Percentiles rank a stretch among this genome's conserved stretches.
Conservation (phyloP, 2,888 invertebrate genomes). For the Magallana nippona region DNA sequence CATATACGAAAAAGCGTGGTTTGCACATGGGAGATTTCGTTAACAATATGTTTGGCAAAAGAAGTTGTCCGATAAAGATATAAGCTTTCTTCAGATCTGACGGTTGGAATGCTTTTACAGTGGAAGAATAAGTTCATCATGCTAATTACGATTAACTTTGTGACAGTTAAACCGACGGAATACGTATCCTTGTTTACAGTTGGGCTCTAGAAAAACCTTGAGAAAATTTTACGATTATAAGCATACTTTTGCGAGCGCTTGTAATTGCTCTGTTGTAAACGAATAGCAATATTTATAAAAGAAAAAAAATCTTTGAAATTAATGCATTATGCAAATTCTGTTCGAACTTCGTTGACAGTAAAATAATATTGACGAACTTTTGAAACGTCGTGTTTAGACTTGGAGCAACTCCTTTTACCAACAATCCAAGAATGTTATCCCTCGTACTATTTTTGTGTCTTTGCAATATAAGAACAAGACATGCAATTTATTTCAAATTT, state of each 20-base stretch:
- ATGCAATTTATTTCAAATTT: no score
- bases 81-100: conserved; percentile 17
- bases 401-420: no score
- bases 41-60: conserved; percentile 30
- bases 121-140: conserved; percentile 24
- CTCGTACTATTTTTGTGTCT: no score
- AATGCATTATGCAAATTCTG: no score
- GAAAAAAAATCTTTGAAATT: no score
- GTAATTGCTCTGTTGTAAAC: no score
- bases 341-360: no score
- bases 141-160: conserved; percentile 25
- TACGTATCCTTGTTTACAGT: not conserved
- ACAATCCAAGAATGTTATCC: no score
- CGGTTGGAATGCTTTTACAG: conserved; percentile 2
- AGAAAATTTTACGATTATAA: not conserved
- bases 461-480: no score
- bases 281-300: no score
- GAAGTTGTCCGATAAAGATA: conserved; percentile 13
- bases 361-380: no score
- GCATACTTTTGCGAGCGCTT: not conserved
- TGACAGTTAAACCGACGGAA: not conserved
- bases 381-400: no score
- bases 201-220: conserved; percentile 1
- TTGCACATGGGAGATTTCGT: conserved; percentile 11
- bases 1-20: conserved; percentile 20